These are phyloP conservation scores for Notechis scutatus DNA, from an alignment of 2,113 vertebrate genomes.

Conservation along the genomic window DNA sequence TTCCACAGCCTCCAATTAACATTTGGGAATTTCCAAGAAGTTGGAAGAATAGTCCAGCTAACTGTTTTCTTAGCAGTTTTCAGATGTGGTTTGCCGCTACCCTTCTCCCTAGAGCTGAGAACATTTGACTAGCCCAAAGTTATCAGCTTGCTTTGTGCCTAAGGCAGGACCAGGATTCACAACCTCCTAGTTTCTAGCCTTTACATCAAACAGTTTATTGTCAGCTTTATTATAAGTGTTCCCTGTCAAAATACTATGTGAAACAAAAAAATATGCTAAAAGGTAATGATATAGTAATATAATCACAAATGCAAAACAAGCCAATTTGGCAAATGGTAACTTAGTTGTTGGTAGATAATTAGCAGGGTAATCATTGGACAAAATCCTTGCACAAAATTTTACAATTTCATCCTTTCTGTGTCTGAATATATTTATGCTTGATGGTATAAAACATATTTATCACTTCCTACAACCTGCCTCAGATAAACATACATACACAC, in stretches of 20 bases:
- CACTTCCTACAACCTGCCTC: too few relatives aligned
- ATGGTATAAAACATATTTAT: not conserved
- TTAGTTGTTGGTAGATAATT: not conserved
- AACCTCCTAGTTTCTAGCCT: too few relatives aligned
- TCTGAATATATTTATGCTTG: not conserved
- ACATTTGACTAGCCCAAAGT: too few relatives aligned
- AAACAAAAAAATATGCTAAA: not conserved
- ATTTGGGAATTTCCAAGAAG: not conserved
- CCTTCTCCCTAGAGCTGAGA: too few relatives aligned
- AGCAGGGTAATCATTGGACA: not conserved
- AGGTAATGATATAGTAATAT: not conserved
- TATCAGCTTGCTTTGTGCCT: too few relatives aligned
- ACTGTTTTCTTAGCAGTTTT: not conserved
- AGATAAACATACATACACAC: not conserved
- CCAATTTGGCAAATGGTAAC: not conserved
- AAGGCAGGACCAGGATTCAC: too few relatives aligned
- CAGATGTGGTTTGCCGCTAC: not conserved
- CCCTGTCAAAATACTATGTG: not conserved
- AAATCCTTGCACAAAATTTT: not conserved
- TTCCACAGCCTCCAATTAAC: not conserved
- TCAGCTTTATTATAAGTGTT: not conserved
- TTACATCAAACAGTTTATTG: not conserved
- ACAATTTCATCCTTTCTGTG: not conserved
- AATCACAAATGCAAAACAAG: not conserved
- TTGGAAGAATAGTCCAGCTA: not conserved